Evolutionary conservation across 1,140 invertebrate species (phyloP), one percentile per base, ranked within the genome.

Genomic region (Drosophila busckii): DNA sequence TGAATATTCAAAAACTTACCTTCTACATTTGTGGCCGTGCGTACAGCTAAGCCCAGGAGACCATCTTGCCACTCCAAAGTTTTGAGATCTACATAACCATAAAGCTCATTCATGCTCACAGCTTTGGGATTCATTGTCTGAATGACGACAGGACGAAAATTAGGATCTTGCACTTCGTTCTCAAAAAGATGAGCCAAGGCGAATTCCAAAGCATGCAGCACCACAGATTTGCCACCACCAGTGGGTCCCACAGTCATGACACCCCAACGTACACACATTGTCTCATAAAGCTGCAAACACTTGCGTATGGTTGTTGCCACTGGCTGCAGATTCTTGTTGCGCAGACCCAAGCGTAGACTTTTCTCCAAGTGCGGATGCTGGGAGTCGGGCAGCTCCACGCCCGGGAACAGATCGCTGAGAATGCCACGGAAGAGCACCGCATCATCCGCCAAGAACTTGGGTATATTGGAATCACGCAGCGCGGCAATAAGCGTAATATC

Each of bases 181-280:
- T 91, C 89, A 61, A 88, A 88, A 7, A 95, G 87, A 32, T 90
- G 88, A 0, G 88, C 90, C 45, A 95, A 89, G 0, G 93, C 92
- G 62, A 91, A 89, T 78, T 92, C 91, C 3, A 95, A 75, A 3
- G 91, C 91, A 90, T 94, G 65, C 10, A 88, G 75, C 34, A 94
- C 91, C 4, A 92, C 91, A 0, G 93, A 92, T 87, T 96, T 96
- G 2, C 94, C 94, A 1, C 94, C 92, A 28, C 94, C 94, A 0
- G 96, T 95, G 2, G 94, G 93, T 3, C 97, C 96, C 5, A 97
- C 95, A 16, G 97, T 89, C 95, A 98, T 97, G 10, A 97, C 95
- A 12, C 96, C 96, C 90, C 97, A 96, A 20, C 96, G 90, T 1
- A 97, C 95, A 69, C 94, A 92, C 94, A 98, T 95, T 29, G 95